A percentile compares a stretch with the other conserved stretches of the same genome.
Conservation (phyloP, 2,888 invertebrate species). For the Ennomos erosarius region DNA sequence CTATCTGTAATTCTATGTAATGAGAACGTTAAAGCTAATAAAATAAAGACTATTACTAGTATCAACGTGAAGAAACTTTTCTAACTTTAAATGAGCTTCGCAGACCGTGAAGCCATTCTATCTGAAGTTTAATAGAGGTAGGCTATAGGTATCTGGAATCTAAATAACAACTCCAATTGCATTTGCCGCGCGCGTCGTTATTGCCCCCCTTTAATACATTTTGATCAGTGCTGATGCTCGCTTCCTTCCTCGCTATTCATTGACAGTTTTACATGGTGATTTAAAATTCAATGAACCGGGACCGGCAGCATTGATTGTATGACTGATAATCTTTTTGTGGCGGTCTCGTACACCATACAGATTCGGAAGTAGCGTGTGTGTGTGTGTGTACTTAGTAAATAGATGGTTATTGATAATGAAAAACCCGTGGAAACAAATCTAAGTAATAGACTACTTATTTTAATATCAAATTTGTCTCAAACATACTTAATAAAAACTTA, state of each 20-base stretch:
- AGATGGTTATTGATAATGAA: too few relatives aligned
- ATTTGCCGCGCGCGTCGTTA: slow-evolving; percentile 34
- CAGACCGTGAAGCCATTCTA: slow-evolving; percentile 42
- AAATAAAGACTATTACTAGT: slow-evolving; percentile 39
- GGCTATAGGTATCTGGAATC: slow-evolving; percentile 32
- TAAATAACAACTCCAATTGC: slow-evolving; percentile 30
- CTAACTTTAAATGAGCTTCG: slow-evolving; percentile 43
- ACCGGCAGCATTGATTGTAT: neutral
- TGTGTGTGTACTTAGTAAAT: too few relatives aligned
- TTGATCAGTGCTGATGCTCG: slow-evolving; percentile 22
- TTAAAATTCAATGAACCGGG: slow-evolving; percentile 8
- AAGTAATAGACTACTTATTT: too few relatives aligned
- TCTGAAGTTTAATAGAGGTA: slow-evolving; percentile 34
- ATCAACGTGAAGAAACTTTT: slow-evolving; percentile 36
- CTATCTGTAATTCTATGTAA: slow-evolving; percentile 38
- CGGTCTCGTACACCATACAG: too few relatives aligned
- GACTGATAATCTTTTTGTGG: too few relatives aligned
- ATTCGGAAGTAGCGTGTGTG: too few relatives aligned
- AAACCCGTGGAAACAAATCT: too few relatives aligned
- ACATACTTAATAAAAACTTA: too few relatives aligned
- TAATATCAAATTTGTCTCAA: too few relatives aligned
- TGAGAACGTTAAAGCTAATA: slow-evolving; percentile 38
- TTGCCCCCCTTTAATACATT: slow-evolving; percentile 4
- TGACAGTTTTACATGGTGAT: slow-evolving; percentile 14
- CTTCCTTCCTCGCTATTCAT: slow-evolving; percentile 25